Conservation (phyloP, 2,888 invertebrate species). For the Nasonovia ribisnigri region DNA sequence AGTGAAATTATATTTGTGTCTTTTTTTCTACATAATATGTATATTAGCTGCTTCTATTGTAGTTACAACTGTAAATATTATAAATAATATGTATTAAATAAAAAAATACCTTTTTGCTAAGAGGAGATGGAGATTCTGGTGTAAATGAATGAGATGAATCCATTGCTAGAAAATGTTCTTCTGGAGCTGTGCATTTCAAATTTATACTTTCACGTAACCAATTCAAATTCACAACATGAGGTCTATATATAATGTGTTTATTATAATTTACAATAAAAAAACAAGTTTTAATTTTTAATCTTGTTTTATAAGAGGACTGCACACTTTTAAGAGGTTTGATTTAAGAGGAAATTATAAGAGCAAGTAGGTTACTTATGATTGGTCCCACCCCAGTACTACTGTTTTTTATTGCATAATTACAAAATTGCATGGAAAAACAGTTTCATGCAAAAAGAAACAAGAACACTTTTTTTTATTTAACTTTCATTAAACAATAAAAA, state of each 20-base stretch:
- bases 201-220: slow-evolving; percentile 85
- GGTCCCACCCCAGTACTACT: neutral
- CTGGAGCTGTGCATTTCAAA: slow-evolving; percentile 74
- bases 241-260: slow-evolving; percentile 70
- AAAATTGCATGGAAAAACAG: neutral
- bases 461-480: neutral
- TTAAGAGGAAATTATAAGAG: neutral
- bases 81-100: neutral
- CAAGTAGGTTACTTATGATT: neutral
- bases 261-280: slow-evolving; percentile 64
- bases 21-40: neutral
- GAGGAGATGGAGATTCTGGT: slow-evolving; percentile 63
- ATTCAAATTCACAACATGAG: slow-evolving; percentile 77
- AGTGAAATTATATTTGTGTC: neutral
- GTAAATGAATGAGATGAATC: slow-evolving; percentile 40
- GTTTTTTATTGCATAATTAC: neutral
- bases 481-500: neutral
- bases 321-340: neutral
- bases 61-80: neutral
- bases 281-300: neutral
- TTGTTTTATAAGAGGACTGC: neutral
- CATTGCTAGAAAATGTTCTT: slow-evolving; percentile 71
- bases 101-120: slow-evolving; percentile 66
- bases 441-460: neutral
- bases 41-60: neutral